Conservation (phyloP, 1,140 invertebrate genomes). For the Stegodyphus dumicola region DNA sequence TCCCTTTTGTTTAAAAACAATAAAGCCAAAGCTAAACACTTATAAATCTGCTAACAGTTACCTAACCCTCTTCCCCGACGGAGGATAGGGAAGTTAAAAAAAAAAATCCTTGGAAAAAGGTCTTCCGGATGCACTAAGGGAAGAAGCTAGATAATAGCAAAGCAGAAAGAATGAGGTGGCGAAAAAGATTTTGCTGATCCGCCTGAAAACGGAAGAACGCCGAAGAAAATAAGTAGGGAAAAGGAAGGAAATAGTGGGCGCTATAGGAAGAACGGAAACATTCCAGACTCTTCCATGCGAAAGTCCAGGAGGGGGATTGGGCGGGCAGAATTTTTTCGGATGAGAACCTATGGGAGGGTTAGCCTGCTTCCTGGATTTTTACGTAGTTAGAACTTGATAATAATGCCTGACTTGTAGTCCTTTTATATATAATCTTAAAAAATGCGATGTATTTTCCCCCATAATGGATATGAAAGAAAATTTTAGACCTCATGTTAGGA, state of each 20-base stretch:
- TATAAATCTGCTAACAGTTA: constrained; percentile 48
- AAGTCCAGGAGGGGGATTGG: neutral
- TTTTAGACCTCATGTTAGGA: too few relatives aligned
- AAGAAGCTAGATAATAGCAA: constrained; percentile 44
- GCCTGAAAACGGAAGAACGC: constrained; percentile 36
- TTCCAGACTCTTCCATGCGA: constrained; percentile 26
- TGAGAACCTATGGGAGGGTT: constrained; percentile 35
- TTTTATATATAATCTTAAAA: too few relatives aligned
- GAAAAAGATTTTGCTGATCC: constrained; percentile 55
- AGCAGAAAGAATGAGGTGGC: constrained; percentile 40
- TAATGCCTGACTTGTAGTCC: constrained; percentile 9
- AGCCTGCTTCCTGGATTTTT: constrained; percentile 49
- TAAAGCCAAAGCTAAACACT: constrained; percentile 37
- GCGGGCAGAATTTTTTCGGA: neutral
- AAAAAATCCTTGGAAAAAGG: neutral
- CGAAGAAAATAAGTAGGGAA: constrained; percentile 48
- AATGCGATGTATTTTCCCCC: too few relatives aligned
- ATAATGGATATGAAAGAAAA: too few relatives aligned
- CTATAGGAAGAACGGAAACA: constrained; percentile 47
- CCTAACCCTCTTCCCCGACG: neutral
- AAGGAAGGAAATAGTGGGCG: constrained; percentile 55
- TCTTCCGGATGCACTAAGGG: constrained; percentile 46
- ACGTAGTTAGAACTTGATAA: constrained; percentile 14
- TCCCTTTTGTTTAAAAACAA: constrained; percentile 35
- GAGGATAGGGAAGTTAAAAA: neutral